Evolutionary conservation across 2,113 vertebrate species (phyloP), one percentile per base, ranked within the genome.

Genomic region (Dolichotis patagonum): DNA sequence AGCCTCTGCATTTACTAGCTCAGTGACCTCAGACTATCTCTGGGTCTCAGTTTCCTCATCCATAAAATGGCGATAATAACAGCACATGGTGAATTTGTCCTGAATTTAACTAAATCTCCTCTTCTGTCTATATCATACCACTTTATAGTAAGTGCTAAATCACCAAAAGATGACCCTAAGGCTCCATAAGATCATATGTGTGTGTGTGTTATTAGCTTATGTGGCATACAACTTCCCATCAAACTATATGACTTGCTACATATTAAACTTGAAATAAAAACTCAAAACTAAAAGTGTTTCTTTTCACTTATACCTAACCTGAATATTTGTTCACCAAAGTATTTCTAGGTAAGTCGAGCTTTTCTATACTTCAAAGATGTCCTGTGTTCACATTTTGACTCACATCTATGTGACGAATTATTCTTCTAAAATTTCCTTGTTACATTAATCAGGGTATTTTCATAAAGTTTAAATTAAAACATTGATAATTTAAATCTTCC

Each of bases 231-330:
- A 8, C 17, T 89, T 63, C 80, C 73, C 11, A n/a, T 30, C 92
- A 69, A 63, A 63, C 38, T 38, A 63, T 60, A 38, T 41, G 41
- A 81, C 22, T 75, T 52, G 46, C 41, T 35, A 43, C 26, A 56
- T 67, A 56, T 30, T 85, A 85, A 71, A 83, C 52, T 84, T 87
- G 58, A 92, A 92, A 90, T 91, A 67, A 94, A 94, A 96, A 41
- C 10, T 56, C 11, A 94, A 93, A 86, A 35, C 6, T 11, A 80
- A 80, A 81, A 71, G 7, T 0, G 20, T 73, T 80, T 88, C 78
- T 71, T 86, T 91, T 80, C 81, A 86, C 38, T 12, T 75, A 56
- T 16, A 62, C 28, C 54, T 73, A 94, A 71, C 16, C 41, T 69
- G 93, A 90, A 86, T 28, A 71, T 38, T 86, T 13, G 67, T 73